Conservation (phyloP, 2,888 invertebrate genomes). For the Eurytoma californica region DNA sequence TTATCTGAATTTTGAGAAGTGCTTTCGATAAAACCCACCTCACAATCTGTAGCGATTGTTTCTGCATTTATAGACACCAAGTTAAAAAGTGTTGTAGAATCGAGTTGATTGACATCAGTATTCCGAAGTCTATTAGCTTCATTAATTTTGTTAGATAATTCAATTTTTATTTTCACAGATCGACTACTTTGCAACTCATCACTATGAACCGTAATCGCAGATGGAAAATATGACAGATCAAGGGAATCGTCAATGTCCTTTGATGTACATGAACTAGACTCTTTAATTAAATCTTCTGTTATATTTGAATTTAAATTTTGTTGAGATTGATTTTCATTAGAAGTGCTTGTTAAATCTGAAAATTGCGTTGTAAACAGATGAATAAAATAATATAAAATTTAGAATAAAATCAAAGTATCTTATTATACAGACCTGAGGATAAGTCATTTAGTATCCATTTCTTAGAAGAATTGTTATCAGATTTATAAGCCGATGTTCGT, state of each 20-base stretch:
- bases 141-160: constrained; percentile 5
- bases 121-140: constrained; percentile 1
- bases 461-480: constrained; percentile 19
- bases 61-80: constrained; percentile 11
- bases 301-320: constrained; percentile 13
- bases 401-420: not conserved
- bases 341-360: constrained; percentile 6
- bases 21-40: constrained; percentile 16
- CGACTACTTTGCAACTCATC: not conserved
- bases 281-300: constrained; percentile 12
- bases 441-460: constrained; percentile 49
- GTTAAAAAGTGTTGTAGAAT: constrained; percentile 1
- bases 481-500: constrained; percentile 13
- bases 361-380: not conserved
- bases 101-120: not conserved
- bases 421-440: constrained; percentile 33
- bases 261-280: constrained; percentile 10
- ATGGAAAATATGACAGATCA: too few species aligned
- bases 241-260: constrained; percentile 31
- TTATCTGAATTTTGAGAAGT: not conserved
- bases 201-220: not conserved
- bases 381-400: not conserved
- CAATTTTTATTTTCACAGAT: constrained; percentile 27
- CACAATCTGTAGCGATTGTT: not conserved
- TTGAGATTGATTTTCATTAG: constrained; percentile 7